Percentiles rank a stretch among this genome's conserved stretches.
Conservation (phyloP, 2,113 vertebrate species). For the Hippocampus barbouri region DNA sequence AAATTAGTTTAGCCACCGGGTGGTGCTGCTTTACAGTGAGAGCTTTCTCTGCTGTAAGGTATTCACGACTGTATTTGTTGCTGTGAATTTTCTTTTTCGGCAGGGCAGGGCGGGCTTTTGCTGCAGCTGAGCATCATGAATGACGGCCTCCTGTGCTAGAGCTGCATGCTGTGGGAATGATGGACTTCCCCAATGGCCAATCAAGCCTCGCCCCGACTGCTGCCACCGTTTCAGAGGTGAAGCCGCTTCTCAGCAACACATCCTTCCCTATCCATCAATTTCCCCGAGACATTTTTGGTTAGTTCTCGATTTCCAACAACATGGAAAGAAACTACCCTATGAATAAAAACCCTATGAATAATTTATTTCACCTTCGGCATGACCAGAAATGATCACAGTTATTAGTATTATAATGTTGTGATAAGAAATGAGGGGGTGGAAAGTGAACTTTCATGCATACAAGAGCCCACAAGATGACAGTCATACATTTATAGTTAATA, state of each 20-base stretch:
- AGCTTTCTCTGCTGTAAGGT: background rate
- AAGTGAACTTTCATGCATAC: background rate
- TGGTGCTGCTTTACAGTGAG: slow-evolving; percentile 16
- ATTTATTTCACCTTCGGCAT: no score
- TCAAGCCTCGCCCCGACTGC: slow-evolving; percentile 74
- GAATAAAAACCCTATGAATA: no score
- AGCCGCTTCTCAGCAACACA: background rate
- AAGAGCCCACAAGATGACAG: background rate
- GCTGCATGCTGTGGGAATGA: slow-evolving; percentile 84
- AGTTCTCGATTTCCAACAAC: background rate
- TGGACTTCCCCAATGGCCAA: slow-evolving; percentile 94
- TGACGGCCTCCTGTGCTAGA: slow-evolving; percentile 66
- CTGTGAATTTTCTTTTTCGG: background rate
- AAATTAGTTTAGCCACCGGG: slow-evolving; percentile 2
- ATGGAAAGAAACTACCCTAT: no score
- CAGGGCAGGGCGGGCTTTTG: slow-evolving; percentile 72
- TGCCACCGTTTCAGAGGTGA: slow-evolving; percentile 86
- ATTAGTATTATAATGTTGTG: no score
- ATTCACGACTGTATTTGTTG: slow-evolving; percentile 10
- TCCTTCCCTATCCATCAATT: background rate
- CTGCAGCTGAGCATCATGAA: slow-evolving; percentile 75
- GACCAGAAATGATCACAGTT: no score
- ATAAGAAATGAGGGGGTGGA: no score
- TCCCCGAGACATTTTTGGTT: background rate
- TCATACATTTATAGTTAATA: no score